These are phyloP conservation scores for Calephelis nemesis DNA, from an alignment of 1,140 invertebrate species.

Conservation along the genomic window DNA sequence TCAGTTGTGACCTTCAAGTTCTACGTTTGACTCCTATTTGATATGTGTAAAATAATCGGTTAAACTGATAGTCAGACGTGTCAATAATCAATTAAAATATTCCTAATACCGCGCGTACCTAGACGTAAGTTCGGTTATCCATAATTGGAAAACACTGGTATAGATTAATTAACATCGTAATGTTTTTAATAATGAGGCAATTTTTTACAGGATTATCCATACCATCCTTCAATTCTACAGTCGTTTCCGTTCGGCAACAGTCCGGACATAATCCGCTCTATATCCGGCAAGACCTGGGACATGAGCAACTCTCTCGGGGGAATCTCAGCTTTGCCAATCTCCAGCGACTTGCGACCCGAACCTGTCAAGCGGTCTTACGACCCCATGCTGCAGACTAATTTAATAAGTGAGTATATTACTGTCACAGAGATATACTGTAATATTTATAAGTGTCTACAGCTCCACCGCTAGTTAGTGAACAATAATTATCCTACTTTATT, in stretches of 20 bases:
- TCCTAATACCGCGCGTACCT: too few relatives aligned
- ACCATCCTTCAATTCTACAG: constrained; percentile 50
- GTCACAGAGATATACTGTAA: not conserved
- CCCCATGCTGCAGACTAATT: constrained; percentile 68
- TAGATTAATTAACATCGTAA: too few relatives aligned
- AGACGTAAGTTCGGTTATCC: too few relatives aligned
- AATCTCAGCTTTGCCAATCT: constrained; percentile 51
- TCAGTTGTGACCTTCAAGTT: too few relatives aligned
- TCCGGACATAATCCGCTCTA: constrained; percentile 57
- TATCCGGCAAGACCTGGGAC: constrained; percentile 66
- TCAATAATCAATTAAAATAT: too few relatives aligned
- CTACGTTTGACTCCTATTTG: too few relatives aligned
- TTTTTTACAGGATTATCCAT: constrained; percentile 55
- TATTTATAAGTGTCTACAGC: not conserved
- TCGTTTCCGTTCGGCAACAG: constrained; percentile 62
- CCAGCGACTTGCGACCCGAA: constrained; percentile 58
- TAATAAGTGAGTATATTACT: constrained; percentile 54
- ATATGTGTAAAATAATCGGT: too few relatives aligned
- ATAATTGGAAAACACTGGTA: too few relatives aligned
- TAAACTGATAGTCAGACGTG: too few relatives aligned
- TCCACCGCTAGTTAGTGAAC: not conserved
- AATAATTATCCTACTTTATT: not conserved
- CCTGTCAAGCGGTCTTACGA: constrained; percentile 68
- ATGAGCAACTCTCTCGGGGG: constrained; percentile 65
- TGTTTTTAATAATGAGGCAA: too few relatives aligned